Conservation (phyloP, 2,888 invertebrate genomes). For the Deilephila porcellus region DNA sequence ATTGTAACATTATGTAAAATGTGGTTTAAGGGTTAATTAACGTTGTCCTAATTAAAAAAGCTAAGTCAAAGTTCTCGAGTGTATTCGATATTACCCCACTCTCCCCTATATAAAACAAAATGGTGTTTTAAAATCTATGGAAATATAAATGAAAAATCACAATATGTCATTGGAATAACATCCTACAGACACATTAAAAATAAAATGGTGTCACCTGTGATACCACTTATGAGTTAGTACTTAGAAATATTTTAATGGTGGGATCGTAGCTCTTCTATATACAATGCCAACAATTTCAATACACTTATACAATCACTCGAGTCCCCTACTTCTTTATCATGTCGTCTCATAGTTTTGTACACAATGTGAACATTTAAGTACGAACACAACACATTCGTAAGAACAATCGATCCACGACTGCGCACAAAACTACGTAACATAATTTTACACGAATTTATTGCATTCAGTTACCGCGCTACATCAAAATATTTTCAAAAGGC, state of each 20-base stretch:
- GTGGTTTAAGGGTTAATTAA: background rate
- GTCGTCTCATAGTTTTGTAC: constrained; percentile 39
- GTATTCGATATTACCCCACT: constrained; percentile 10
- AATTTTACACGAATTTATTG: constrained; percentile 71
- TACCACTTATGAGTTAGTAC: constrained; percentile 80
- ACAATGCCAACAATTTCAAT: constrained; percentile 81
- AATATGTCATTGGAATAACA: constrained; percentile 80
- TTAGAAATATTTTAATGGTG: constrained; percentile 83
- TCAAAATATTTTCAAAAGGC: constrained; percentile 73
- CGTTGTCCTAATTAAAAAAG: background rate
- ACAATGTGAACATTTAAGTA: constrained; percentile 33
- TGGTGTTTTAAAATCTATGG: constrained; percentile 72
- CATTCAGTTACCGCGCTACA: constrained; percentile 78
- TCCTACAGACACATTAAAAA: constrained; percentile 68
- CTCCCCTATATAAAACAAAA: constrained; percentile 59
- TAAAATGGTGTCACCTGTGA: constrained; percentile 70
- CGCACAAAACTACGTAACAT: constrained; percentile 59
- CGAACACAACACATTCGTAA: constrained; percentile 22
- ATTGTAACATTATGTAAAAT: background rate
- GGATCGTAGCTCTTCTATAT: constrained; percentile 83
- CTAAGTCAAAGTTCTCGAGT: background rate
- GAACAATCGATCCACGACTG: background rate
- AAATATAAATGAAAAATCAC: constrained; percentile 79
- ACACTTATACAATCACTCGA: constrained; percentile 81
- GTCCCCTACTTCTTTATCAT: constrained; percentile 66